Conservation (phyloP, 92 coral and sea anemone species). For the Pocillopora meandrina region DNA sequence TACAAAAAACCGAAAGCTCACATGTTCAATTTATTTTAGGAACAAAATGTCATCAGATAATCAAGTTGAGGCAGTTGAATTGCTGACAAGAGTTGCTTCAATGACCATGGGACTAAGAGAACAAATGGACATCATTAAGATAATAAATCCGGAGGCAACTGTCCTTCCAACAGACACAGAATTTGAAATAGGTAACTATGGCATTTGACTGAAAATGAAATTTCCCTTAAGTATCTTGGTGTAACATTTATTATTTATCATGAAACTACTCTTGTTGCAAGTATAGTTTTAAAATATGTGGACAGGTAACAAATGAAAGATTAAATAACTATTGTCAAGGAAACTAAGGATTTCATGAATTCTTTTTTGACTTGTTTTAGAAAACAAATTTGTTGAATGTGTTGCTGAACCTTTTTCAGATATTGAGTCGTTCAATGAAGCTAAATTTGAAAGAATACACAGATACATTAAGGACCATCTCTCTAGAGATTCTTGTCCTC, state of each 20-base stretch:
- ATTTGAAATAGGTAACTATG: slow-evolving; percentile 86
- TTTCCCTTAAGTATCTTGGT: too few species aligned
- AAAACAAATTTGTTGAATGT: background rate
- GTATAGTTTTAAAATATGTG: too few species aligned
- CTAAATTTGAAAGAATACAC: slow-evolving; percentile 81
- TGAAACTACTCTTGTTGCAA: too few species aligned
- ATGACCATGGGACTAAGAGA: slow-evolving; percentile 89
- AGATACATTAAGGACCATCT: slow-evolving; percentile 75
- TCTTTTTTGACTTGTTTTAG: too few species aligned
- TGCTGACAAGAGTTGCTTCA: slow-evolving; percentile 88
- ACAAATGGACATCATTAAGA: slow-evolving; percentile 94
- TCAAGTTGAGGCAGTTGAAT: slow-evolving; percentile 85
- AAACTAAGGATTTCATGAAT: background rate
- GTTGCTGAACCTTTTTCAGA: slow-evolving; percentile 53
- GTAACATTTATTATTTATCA: too few species aligned
- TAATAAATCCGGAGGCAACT: slow-evolving; percentile 88
- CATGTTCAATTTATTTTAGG: slow-evolving; percentile 44
- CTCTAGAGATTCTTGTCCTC: slow-evolving; percentile 62
- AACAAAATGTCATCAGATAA: slow-evolving; percentile 86
- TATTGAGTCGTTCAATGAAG: slow-evolving; percentile 83
- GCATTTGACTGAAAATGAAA: background rate
- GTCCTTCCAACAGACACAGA: slow-evolving; percentile 94
- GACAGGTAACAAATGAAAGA: background rate
- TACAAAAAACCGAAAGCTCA: too few species aligned
- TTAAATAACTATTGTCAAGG: background rate